A percentile compares a stretch with the other conserved stretches of the same genome.
Conservation (phyloP, 2,888 invertebrate species). For the Epiblema foenella region DNA sequence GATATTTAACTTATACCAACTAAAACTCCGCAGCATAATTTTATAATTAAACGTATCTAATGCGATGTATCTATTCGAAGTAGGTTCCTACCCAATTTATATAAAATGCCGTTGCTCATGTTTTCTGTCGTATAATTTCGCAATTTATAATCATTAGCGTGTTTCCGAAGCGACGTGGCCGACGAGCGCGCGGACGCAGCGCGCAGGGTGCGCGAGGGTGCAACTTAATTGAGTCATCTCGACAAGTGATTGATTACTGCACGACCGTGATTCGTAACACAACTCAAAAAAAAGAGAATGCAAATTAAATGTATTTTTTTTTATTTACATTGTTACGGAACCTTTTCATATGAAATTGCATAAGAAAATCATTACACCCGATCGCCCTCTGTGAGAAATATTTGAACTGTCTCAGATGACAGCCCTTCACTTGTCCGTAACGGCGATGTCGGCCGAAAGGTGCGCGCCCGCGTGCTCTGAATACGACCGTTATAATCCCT, state of each 20-base stretch:
- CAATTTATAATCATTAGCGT: slow-evolving; percentile 80
- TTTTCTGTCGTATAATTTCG: slow-evolving; percentile 72
- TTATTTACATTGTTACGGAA: slow-evolving; percentile 54
- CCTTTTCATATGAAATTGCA: slow-evolving; percentile 60
- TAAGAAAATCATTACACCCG: slow-evolving; percentile 71
- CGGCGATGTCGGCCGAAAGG: slow-evolving; percentile 59
- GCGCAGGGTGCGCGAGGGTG: slow-evolving; percentile 61
- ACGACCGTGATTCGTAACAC: slow-evolving; percentile 73
- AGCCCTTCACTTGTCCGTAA: slow-evolving; percentile 76
- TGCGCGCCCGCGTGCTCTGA: slow-evolving; percentile 61
- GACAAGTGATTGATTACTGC: slow-evolving; percentile 75
- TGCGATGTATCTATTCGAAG: slow-evolving; percentile 42
- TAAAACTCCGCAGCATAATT: slow-evolving; percentile 35
- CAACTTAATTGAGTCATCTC: slow-evolving; percentile 79
- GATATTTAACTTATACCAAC: slow-evolving; percentile 20
- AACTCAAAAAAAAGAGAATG: slow-evolving; percentile 67
- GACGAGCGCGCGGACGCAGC: slow-evolving; percentile 49
- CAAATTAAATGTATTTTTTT: slow-evolving; percentile 66
- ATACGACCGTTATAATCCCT: slow-evolving; percentile 79
- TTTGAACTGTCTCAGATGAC: slow-evolving; percentile 73
- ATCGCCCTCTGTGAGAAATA: slow-evolving; percentile 73
- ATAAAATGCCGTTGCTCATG: slow-evolving; percentile 64
- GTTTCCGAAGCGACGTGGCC: slow-evolving; percentile 66
- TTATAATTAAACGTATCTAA: slow-evolving; percentile 43
- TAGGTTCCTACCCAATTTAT: slow-evolving; percentile 52